These are phyloP conservation scores for Arctopsyche grandis DNA, from an alignment of 1,140 invertebrate genomes.

Conservation along the genomic window DNA sequence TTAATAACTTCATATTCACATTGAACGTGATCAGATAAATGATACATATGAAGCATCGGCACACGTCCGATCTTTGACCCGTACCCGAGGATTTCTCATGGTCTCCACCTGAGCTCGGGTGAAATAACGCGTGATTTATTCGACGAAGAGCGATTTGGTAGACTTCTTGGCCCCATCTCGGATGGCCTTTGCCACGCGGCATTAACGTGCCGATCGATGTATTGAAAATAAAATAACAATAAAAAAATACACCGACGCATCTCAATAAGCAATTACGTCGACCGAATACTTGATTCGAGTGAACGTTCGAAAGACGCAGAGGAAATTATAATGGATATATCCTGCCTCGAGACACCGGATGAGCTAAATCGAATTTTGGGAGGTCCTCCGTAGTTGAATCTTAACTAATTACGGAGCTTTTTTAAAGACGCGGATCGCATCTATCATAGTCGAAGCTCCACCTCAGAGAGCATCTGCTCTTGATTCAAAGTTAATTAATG, in stretches of 20 bases:
- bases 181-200: background rate
- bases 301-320: background rate
- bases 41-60: background rate
- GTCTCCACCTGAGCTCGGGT: background rate
- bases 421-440: background rate
- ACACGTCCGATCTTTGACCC: background rate
- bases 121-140: conserved; percentile 6
- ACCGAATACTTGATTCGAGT: background rate
- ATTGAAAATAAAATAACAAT: background rate
- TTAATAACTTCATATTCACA: no score
- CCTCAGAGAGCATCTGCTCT: background rate
- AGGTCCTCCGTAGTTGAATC: background rate
- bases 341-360: conserved; percentile 13
- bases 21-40: background rate
- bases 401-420: background rate
- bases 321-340: background rate
- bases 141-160: background rate
- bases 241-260: background rate
- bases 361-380: conserved; percentile 20
- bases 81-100: conserved; percentile 4
- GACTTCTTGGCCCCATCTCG: conserved; percentile 3
- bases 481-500: background rate
- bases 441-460: conserved; percentile 2
- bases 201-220: background rate
- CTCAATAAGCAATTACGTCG: background rate